Conservation (phyloP, 2,797 vertebrate species). For the Onychomys leucogaster region DNA sequence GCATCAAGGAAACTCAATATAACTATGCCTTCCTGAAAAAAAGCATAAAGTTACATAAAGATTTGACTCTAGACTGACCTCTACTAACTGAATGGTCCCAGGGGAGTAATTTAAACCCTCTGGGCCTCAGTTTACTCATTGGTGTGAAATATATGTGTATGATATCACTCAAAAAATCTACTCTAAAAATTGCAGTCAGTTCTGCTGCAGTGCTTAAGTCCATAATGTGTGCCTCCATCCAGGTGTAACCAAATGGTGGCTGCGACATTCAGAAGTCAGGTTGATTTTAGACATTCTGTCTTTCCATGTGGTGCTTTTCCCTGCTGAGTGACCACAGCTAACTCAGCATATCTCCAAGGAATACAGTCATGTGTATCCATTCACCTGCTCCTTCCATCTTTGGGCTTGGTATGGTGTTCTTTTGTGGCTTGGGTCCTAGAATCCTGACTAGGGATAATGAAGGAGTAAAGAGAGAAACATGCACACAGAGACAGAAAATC, state of each 20-base stretch:
- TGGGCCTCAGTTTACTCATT: not conserved
- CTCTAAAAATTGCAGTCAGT: not conserved
- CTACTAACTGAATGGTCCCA: not conserved
- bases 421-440: not conserved
- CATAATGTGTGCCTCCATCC: not conserved
- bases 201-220: not conserved
- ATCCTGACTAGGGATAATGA: not conserved
- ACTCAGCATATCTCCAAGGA: not conserved
- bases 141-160: not conserved
- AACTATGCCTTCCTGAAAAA: not conserved
- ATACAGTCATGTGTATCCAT: accelerated
- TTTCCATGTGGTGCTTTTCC: not conserved
- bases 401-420: not conserved
- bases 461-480: not conserved
- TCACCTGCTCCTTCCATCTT: not conserved
- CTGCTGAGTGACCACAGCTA: not conserved
- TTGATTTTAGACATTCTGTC: not conserved
- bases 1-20: not conserved
- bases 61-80: not conserved
- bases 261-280: not conserved
- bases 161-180: not conserved
- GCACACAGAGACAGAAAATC: not conserved
- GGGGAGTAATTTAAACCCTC: not conserved
- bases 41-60: not conserved
- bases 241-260: not conserved